Conservation (phyloP, 30 jellyfish, hydroid and myxozoan species). For the Aurelia aurita complex sp. Pacific region DNA sequence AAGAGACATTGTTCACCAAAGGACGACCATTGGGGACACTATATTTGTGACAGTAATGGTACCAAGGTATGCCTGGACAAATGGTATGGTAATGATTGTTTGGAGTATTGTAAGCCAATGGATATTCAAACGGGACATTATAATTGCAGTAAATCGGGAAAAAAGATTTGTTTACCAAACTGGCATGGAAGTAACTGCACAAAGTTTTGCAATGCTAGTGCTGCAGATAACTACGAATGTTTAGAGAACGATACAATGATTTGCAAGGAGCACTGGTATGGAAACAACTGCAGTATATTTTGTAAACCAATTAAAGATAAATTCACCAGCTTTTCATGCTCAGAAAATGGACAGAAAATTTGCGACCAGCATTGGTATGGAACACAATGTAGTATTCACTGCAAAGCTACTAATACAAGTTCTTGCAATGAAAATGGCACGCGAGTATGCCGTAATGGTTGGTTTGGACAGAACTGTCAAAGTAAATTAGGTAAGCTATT, state of each 20-base stretch:
- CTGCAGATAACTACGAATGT: not conserved
- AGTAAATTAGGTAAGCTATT: not conserved
- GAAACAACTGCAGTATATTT: conserved; percentile 14
- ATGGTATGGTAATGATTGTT: conserved; percentile 30
- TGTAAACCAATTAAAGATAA: not conserved
- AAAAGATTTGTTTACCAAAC: not conserved
- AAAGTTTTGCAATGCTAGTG: not conserved
- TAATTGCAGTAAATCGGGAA: conserved; percentile 21
- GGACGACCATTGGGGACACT: conserved; percentile 1
- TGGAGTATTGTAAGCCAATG: not conserved
- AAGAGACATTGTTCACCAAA: conserved; percentile 13
- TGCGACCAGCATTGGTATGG: conserved; percentile 36
- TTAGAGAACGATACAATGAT: not conserved
- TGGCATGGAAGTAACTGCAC: conserved; percentile 31
- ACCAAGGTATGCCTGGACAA: not conserved
- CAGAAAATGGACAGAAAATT: conserved; percentile 5
- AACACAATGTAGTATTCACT: conserved; percentile 8
- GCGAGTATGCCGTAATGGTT: not conserved
- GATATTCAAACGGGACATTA: conserved; percentile 37
- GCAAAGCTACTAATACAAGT: conserved; percentile 6
- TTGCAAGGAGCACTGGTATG: conserved; percentile 34
- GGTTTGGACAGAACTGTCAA: not conserved
- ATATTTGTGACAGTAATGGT: conserved; percentile 17
- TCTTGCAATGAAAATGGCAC: not conserved
- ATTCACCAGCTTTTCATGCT: no score